phyloP scores from a whole-genome alignment of 1,140 invertebrate species.

The Periplaneta americana region DNA sequence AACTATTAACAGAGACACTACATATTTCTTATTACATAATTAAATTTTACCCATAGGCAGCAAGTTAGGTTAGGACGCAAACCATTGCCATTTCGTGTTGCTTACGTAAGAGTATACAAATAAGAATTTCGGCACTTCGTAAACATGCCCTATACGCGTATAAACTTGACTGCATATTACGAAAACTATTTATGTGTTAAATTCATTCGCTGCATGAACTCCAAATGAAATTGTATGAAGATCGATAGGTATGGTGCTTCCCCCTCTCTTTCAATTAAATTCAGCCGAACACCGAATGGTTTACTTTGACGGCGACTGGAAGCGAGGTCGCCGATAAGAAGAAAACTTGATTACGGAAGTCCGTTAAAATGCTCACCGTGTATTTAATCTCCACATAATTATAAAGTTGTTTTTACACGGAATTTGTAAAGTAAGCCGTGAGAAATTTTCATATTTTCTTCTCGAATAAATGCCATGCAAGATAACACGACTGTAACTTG shows the following conservation, averaged over 20 bases:
- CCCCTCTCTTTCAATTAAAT: too few species aligned
- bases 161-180: not conserved
- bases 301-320: too few species aligned
- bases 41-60: not conserved
- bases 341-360: too few species aligned
- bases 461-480: too few species aligned
- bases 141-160: not conserved
- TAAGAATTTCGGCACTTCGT: not conserved
- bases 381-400: too few species aligned
- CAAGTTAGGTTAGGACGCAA: not conserved
- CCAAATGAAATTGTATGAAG: not conserved
- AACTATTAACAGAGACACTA: not conserved
- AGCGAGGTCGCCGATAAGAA: too few species aligned
- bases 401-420: too few species aligned
- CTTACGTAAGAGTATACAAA: not conserved
- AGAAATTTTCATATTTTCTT: too few species aligned
- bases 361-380: too few species aligned
- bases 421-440: too few species aligned
- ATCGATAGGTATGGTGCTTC: not conserved
- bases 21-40: not conserved
- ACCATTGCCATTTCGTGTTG: not conserved
- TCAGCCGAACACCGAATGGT: too few species aligned
- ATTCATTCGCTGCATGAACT: not conserved
- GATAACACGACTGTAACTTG: too few species aligned
- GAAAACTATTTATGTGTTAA: not conserved